Conservation (phyloP, 1,140 invertebrate genomes). For the Drosophila miranda region DNA sequence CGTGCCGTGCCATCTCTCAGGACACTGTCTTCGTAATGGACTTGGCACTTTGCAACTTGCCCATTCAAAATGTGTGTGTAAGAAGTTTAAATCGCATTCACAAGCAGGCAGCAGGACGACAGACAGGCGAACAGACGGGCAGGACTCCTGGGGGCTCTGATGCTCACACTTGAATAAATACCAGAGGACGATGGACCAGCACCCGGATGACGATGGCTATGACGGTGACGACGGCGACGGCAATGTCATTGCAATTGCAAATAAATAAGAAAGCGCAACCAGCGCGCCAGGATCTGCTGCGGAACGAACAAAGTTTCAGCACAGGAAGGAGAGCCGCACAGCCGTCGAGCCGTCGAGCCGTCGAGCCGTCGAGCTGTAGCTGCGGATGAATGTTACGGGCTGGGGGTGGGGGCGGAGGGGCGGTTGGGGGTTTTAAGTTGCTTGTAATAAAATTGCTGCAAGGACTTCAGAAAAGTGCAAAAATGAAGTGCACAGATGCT, state of each 20-base stretch:
- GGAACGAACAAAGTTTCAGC: constrained; percentile 57
- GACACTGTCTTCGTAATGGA: constrained; percentile 61
- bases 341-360: no score
- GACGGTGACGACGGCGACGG: constrained; percentile 57
- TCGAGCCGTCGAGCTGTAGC: no score
- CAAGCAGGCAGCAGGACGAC: constrained; percentile 15
- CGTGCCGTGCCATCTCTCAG: constrained; percentile 26
- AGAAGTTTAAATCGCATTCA: constrained; percentile 79
- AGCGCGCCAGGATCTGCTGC: constrained; percentile 38
- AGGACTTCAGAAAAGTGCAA: constrained; percentile 70
- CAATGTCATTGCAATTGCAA: constrained; percentile 75
- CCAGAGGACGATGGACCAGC: constrained; percentile 28
- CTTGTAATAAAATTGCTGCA: constrained; percentile 75
- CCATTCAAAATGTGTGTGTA: constrained; percentile 79
- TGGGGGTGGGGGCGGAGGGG: not conserved
- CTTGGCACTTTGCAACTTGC: constrained; percentile 77
- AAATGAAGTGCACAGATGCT: constrained; percentile 79
- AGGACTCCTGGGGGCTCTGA: constrained; percentile 14
- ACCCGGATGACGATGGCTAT: no score
- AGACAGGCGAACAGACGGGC: not conserved
- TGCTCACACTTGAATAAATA: constrained; percentile 79
- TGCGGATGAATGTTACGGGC: not conserved
- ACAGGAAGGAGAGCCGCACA: no score
- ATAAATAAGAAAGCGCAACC: constrained; percentile 69
- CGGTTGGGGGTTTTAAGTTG: constrained; percentile 57